Conservation (phyloP, 2,113 vertebrate genomes). For the Eonycteris spelaea region DNA sequence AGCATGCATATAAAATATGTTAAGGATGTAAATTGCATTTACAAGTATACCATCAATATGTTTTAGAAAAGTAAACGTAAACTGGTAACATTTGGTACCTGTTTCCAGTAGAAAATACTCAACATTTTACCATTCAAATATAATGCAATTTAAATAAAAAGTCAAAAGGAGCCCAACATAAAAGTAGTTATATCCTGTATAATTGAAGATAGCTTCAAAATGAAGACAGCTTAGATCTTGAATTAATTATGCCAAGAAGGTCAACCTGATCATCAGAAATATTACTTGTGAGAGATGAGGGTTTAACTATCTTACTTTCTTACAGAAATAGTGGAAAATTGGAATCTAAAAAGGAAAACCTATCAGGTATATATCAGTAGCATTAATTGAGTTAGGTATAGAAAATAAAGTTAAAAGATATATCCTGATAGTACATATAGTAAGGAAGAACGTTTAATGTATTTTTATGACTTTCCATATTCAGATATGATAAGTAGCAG, state of each 20-base stretch:
- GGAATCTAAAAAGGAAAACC: conserved; percentile 2
- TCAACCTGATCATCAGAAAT: conserved; percentile 39
- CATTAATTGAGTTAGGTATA: conserved; percentile 8
- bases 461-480: not conserved
- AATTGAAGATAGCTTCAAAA: conserved; percentile 62
- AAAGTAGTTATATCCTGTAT: not conserved
- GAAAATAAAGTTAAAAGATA: not conserved
- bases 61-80: conserved; percentile 5
- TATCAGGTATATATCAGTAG: not conserved
- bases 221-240: conserved; percentile 20
- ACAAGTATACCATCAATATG: not conserved
- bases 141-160: conserved; percentile 40
- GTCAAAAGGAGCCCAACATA: not conserved
- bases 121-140: not conserved
- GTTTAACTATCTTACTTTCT: not conserved
- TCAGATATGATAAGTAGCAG: not conserved
- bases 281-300: conserved; percentile 7
- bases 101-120: not conserved
- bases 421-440: not conserved
- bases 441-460: not conserved
- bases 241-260: conserved; percentile 60
- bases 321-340: not conserved
- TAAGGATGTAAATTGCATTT: not conserved
- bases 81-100: not conserved
- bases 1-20: not conserved